phyloP scores from a whole-genome alignment of 37 sponge, comb jelly and placozoan species.

The Diacarnus erythraeanus region DNA sequence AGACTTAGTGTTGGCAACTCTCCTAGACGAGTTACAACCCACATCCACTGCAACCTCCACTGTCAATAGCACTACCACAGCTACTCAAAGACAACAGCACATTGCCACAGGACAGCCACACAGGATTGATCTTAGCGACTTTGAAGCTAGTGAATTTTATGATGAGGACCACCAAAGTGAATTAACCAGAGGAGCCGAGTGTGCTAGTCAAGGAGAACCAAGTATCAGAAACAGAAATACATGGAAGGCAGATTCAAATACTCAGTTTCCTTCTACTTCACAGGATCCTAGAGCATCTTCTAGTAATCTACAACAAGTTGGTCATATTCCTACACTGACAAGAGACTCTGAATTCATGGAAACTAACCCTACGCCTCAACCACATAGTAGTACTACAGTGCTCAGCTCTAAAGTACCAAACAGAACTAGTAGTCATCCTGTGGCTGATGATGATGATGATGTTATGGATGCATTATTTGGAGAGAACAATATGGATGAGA shows the following conservation, averaged over 20 bases:
- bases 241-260: neutral
- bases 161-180: neutral
- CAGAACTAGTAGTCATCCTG: neutral
- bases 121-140: neutral
- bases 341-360: no score
- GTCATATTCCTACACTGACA: neutral
- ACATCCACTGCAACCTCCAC: neutral
- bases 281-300: neutral
- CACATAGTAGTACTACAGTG: neutral
- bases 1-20: conserved; percentile 89
- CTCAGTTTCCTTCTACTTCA: conserved; percentile 7
- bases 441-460: conserved; percentile 4
- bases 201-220: neutral
- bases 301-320: neutral
- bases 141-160: no score
- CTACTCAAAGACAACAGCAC: neutral
- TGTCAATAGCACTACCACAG: neutral
- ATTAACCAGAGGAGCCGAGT: neutral
- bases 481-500: conserved; percentile 25
- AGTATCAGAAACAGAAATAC: neutral
- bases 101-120: neutral
- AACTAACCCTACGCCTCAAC: neutral
- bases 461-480: conserved; percentile 59
- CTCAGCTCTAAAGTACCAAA: neutral
- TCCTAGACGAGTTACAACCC: conserved; percentile 25